Evolutionary conservation across 2,888 invertebrate genomes (phyloP).

Genomic region (Glyphotaelius pellucidus): DNA sequence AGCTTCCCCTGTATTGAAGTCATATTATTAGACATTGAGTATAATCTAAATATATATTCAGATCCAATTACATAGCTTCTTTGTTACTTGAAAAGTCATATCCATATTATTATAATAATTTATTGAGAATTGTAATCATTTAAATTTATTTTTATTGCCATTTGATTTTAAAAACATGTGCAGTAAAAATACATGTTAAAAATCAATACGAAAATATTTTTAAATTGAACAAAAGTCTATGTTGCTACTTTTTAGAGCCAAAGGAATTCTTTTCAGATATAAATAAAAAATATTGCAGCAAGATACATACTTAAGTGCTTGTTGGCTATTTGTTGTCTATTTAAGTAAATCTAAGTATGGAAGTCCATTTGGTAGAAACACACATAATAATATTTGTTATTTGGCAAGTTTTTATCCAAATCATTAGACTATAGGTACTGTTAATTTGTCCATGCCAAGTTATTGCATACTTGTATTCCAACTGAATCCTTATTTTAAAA

Average conservation of each 20-base stretch:
- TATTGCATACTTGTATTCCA: not conserved
- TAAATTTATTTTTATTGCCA: not conserved
- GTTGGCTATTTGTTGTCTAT: not conserved
- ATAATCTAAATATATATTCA: not conserved
- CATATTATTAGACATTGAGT: constrained; percentile 16
- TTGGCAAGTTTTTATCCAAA: constrained; percentile 2
- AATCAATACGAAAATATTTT: not conserved
- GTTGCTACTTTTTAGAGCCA: not conserved
- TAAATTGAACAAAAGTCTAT: not conserved
- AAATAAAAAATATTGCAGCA: not conserved
- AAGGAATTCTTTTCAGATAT: not conserved
- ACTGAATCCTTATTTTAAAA: not conserved
- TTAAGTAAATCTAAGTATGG: not conserved
- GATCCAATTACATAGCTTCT: not conserved
- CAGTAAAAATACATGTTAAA: constrained; percentile 2
- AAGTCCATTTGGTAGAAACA: not conserved
- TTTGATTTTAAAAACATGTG: not conserved
- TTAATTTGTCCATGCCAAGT: not conserved
- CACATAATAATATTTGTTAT: not conserved
- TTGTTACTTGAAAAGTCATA: not conserved
- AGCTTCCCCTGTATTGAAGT: not conserved
- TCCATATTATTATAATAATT: not conserved
- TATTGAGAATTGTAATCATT: not conserved
- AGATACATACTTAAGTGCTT: not conserved
- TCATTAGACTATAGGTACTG: not conserved